Conservation (phyloP, 2,888 invertebrate species). For the Drosophila testacea region DNA sequence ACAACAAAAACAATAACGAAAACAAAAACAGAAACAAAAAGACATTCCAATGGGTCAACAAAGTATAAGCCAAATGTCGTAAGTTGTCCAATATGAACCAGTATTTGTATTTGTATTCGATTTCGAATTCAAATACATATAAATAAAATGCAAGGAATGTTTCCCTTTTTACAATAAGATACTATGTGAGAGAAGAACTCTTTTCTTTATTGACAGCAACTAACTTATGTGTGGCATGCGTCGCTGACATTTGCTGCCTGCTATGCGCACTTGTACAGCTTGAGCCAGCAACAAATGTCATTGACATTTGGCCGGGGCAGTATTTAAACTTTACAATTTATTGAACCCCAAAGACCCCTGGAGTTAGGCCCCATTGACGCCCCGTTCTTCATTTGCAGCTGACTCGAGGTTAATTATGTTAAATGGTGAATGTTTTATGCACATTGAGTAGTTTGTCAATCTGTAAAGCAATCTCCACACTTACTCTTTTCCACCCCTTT, state of each 20-base stretch:
- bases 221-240: constrained; percentile 7
- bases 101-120: constrained; percentile 26
- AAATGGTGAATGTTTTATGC: constrained; percentile 50
- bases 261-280: constrained; percentile 37
- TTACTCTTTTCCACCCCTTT: neutral
- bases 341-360: constrained; percentile 45
- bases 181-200: neutral
- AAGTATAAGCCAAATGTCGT: constrained; percentile 63
- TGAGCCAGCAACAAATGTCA: constrained; percentile 36
- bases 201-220: neutral
- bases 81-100: neutral
- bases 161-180: neutral
- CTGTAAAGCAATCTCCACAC: constrained; percentile 12
- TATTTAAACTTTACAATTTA: constrained; percentile 42
- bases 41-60: constrained; percentile 54
- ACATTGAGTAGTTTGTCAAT: constrained; percentile 5
- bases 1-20: neutral
- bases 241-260: constrained; percentile 25
- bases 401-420: constrained; percentile 68
- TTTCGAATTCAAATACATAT: constrained; percentile 29
- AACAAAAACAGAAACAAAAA: constrained; percentile 22
- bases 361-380: constrained; percentile 31
- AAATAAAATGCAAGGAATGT: constrained; percentile 53
- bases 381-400: constrained; percentile 31
- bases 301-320: constrained; percentile 35